Conservation (phyloP, 2,888 invertebrate genomes). For the Drosophila pseudotalamancana region DNA sequence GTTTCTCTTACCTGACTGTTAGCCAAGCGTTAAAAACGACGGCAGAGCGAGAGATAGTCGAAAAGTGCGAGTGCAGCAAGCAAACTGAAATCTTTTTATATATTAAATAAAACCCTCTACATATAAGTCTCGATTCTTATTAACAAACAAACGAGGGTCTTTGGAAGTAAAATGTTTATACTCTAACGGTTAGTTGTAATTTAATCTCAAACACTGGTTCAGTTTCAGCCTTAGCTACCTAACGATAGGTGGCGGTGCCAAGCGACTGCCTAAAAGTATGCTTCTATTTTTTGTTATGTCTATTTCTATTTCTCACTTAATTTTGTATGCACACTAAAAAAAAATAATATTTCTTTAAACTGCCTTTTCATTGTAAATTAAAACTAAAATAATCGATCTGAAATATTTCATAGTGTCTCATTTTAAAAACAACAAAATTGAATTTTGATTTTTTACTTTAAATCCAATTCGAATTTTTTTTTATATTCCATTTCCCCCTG, state of each 20-base stretch:
- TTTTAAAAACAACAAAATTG: no score
- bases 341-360: no score
- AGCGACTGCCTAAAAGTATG: slow-evolving; percentile 17
- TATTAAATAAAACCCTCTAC: no score
- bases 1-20: slow-evolving; percentile 24
- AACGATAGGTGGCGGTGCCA: slow-evolving; percentile 23
- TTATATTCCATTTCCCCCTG: background rate
- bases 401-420: no score
- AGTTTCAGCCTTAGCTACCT: background rate
- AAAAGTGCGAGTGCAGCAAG: background rate
- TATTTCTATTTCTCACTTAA: background rate
- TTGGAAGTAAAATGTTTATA: no score
- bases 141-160: no score
- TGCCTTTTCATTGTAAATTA: no score
- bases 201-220: no score
- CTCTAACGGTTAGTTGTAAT: background rate
- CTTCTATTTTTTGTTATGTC: background rate
- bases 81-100: background rate
- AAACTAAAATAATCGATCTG: no score
- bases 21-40: slow-evolving; percentile 47
- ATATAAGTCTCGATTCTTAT: no score
- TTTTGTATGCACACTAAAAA: no score
- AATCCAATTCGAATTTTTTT: background rate
- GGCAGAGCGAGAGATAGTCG: slow-evolving; percentile 49
- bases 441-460: no score